Evolutionary conservation across 1,140 invertebrate genomes (phyloP), one percentile per base, ranked within the genome.

Genomic region (Zaprionus tsacasi): DNA sequence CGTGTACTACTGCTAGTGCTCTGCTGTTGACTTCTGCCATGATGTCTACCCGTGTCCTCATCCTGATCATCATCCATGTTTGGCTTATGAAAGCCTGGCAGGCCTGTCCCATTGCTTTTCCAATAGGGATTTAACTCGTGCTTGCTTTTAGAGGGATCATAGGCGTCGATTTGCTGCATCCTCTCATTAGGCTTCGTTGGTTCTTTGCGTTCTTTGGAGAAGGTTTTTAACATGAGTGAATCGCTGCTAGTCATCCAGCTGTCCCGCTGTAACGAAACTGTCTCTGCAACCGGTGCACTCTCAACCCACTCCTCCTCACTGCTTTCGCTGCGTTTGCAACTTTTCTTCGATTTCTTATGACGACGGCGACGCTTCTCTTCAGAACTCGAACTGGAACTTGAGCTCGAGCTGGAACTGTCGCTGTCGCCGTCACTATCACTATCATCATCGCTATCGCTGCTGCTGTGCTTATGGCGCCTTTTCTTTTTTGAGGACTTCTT

Each of bases 111-210:
- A 66, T 96, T 97, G 93, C 96, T 94, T 94, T 97, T 98, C 97
- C 97, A 98, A 92, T 98, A 97, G 1, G 97, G 98, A 94, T 99
- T 99, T 54, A 98, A 93, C 93, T 99, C 98, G 82, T 95, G 93
- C 3, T 87, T 92, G 87, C 95, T 96, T 73, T 95, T 96, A 3
- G 96, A 95, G 43, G 96, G 96, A 94, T 97, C 94, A 79, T 95
- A 95, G 13, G 93, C 93, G 72, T 94, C 94, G 58, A 94, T 93
- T 73, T 94, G 92, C 79, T 95, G 94, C 38, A 94, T 81, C 63
- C 94, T 93, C 79, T 91, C 81, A 36, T 91, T 92, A 43, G 74
- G 81, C 70, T 93, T 93, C 50, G 89, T 81, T 58, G 93, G 93
- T 55, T 88, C 92, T 78, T 91, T 94, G 63, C 91, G 86, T 54